Base-by-base conservation (phyloP, 2,113 vertebrate genomes). In the Alethe castanea region DNA sequence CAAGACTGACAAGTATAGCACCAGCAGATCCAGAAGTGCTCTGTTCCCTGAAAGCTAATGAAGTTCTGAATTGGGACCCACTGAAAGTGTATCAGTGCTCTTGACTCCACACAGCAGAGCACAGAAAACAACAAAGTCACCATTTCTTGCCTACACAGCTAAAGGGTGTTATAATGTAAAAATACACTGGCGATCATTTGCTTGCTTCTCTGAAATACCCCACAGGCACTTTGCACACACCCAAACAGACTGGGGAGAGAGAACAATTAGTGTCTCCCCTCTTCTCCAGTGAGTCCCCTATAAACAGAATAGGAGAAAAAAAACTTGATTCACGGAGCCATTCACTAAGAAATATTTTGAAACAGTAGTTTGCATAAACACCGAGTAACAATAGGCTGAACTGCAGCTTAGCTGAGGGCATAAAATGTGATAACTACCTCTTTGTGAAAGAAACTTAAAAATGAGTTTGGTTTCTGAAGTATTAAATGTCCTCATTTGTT, bases 31-130 rank as follows among this genome's bases (percentile, higher is more conserved):
- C 80, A 85, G 82, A 91, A 88, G 5, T 60, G 59, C 74, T 86
- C 71, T 66, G 79, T 19, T 96, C 88, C 90, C 94, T 87, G 44
- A 80, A 82, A 96, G 74, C 88, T 86, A 90, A 77, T 86, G 57
- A 94, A 91, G 74, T 64, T 76, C 64, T 76, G 61, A 81, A 64
- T 14, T 4, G 3, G 24, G 20, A 88, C 45, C 45, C 61, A 53
- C 33, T 93, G 42, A 50, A 81, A 80, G 45, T 8, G 0, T 35
- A 69, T 80, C 69, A 35, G 47, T 20, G 44, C 50, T 69, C 48
- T 53, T 52, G 40, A 84, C 26, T 78, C 38, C 26, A 44, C 47
- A 22, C 23, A 90, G 40, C 13, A 8, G 19, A 72, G 29, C 23
- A 86, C 15, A 53, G 78, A 71, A 84, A 77, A 81, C 33, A 33